Evolutionary conservation across 2,797 vertebrate genomes (phyloP).

Genomic region (Leptatherina wallacei): DNA sequence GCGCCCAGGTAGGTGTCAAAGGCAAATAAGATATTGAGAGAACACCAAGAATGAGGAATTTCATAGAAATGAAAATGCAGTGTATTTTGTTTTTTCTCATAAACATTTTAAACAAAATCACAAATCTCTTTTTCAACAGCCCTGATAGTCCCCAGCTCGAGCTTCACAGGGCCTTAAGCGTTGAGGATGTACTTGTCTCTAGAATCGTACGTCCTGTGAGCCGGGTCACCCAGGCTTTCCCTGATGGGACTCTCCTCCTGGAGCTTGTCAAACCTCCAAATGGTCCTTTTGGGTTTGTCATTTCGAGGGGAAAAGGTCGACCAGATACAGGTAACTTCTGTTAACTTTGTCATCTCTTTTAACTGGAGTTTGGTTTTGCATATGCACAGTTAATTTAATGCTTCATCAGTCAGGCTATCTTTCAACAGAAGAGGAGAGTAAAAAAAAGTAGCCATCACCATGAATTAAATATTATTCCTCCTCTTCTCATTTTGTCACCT

Average conservation of each 20-base stretch:
- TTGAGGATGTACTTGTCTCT: slow-evolving; percentile 86
- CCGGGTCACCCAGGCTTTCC: slow-evolving; percentile 87
- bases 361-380: not conserved
- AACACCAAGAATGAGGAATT: too few relatives aligned
- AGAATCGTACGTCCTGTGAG: slow-evolving; percentile 83
- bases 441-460: not conserved
- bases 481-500: not conserved
- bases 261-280: slow-evolving; percentile 87
- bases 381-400: not conserved
- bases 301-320: slow-evolving; percentile 91
- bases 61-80: not conserved
- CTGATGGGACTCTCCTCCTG: slow-evolving; percentile 91
- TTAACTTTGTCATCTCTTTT: not conserved
- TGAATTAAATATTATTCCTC: not conserved
- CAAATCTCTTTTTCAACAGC: slow-evolving; percentile 42
- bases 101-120: not conserved
- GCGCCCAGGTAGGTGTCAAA: slow-evolving; percentile 82
- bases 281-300: slow-evolving; percentile 89
- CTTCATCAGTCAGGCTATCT: not conserved
- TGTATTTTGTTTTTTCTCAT: not conserved
- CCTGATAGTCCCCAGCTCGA: slow-evolving; percentile 74
- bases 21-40: not conserved
- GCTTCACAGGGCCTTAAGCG: slow-evolving; percentile 82
- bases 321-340: slow-evolving; percentile 87
- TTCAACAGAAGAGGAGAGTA: not conserved